Percentiles rank a stretch among this genome's conserved stretches.
Evolutionary conservation across 2,888 invertebrate species (phyloP).

Genomic region (Dexiosoma caninum): DNA sequence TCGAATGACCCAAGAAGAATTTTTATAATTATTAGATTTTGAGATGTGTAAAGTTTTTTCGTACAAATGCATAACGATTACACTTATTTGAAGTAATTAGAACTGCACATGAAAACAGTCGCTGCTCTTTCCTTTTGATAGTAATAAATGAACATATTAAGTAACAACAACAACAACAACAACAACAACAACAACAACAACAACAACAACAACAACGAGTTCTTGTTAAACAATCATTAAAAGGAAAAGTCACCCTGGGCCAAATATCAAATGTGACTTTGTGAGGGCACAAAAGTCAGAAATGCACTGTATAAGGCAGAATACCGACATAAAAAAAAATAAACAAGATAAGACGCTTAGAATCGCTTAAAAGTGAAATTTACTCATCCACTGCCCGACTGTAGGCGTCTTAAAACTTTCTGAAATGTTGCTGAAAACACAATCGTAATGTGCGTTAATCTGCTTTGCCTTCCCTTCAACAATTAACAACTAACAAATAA

Average conservation of each 20-base stretch:
- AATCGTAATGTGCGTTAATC: neutral
- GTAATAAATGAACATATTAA: constrained; percentile 45
- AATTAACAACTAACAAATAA: constrained; percentile 15
- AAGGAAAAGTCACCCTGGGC: constrained; percentile 8
- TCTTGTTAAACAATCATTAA: constrained; percentile 55
- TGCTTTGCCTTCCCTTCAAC: neutral
- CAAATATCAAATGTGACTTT: constrained; percentile 4
- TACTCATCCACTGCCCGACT: constrained; percentile 52
- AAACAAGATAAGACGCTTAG: neutral
- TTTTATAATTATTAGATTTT: too few species aligned
- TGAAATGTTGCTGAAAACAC: neutral
- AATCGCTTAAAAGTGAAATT: constrained; percentile 42
- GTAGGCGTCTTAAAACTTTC: constrained; percentile 20
- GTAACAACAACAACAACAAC: too few species aligned
- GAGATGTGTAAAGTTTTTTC: too few species aligned
- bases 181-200: too few species aligned
- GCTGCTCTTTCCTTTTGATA: too few species aligned
- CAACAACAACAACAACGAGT: too few species aligned
- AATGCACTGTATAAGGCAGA: neutral
- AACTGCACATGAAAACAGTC: constrained; percentile 27
- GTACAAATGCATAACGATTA: too few species aligned
- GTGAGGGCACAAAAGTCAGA: neutral
- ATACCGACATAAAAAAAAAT: neutral
- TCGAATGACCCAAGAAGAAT: too few species aligned
- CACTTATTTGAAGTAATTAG: constrained; percentile 38